phyloP scores from a whole-genome alignment of 2,888 invertebrate species.

The Hemistola chrysoprasaria region DNA sequence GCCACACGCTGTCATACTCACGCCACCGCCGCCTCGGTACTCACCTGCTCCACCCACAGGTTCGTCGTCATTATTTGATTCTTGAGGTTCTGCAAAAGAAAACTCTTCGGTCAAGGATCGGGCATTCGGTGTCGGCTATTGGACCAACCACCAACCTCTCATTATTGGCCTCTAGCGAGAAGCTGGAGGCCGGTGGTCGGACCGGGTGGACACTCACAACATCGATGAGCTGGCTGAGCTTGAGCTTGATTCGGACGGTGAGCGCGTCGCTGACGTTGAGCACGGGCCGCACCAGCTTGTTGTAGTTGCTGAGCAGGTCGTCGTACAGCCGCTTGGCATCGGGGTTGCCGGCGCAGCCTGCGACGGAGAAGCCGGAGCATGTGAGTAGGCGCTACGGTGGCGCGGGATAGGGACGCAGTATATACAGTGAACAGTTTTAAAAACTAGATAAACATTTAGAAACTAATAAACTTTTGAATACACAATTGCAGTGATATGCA shows the following conservation, averaged over 20 bases:
- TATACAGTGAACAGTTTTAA: too few relatives aligned
- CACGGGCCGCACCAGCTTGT: conserved; percentile 97
- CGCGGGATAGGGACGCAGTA: too few relatives aligned
- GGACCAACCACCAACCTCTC: too few relatives aligned
- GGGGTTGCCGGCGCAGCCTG: conserved; percentile 95
- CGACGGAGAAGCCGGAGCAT: background rate
- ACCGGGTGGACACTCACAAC: conserved; percentile 87
- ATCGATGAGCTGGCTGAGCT: conserved; percentile 98
- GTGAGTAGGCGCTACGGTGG: background rate
- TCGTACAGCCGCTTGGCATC: conserved; percentile 98
- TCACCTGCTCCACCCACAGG: conserved; percentile 91
- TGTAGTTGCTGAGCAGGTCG: conserved; percentile 97
- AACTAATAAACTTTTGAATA: too few relatives aligned
- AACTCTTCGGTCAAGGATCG: background rate
- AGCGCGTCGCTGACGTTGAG: conserved; percentile 97
- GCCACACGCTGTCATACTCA: background rate
- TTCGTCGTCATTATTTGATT: conserved; percentile 98
- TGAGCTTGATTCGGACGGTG: conserved; percentile 97
- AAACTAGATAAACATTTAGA: too few relatives aligned
- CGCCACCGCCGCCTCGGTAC: conserved; percentile 6
- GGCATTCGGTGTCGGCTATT: background rate
- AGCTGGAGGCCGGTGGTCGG: too few relatives aligned
- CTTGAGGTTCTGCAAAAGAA: conserved; percentile 91
- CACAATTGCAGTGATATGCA: too few relatives aligned
- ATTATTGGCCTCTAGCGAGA: too few relatives aligned